These are phyloP conservation scores for Leptinotarsa haldemani DNA, from an alignment of 2,888 invertebrate species.

Conservation along the genomic window DNA sequence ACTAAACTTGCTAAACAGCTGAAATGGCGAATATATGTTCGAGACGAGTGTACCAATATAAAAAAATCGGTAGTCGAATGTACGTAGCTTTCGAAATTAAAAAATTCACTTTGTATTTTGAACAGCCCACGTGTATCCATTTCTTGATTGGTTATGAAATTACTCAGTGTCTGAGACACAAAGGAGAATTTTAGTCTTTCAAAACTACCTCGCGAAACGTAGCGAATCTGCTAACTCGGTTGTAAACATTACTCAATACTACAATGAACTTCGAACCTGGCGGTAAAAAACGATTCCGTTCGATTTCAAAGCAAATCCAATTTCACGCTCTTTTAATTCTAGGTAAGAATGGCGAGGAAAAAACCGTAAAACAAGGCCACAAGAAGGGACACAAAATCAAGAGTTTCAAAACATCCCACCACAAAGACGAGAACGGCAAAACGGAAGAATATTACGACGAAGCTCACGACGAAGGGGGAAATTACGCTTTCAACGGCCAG, in stretches of 20 bases:
- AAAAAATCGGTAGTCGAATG: too few relatives aligned
- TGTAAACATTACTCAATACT: conserved; percentile 15
- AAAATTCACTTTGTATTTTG: too few relatives aligned
- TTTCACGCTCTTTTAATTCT: conserved; percentile 26
- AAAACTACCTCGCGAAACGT: background rate
- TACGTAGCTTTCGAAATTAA: too few relatives aligned
- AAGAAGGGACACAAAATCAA: conserved; percentile 75
- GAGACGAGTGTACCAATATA: too few relatives aligned
- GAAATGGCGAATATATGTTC: too few relatives aligned
- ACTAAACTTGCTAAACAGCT: too few relatives aligned
- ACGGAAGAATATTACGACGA: conserved; percentile 75
- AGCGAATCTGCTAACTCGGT: background rate
- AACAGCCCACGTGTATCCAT: too few relatives aligned
- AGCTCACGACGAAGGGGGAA: conserved; percentile 73
- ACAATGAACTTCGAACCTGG: conserved; percentile 1
- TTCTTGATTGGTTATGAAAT: too few relatives aligned
- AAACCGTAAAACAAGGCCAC: conserved; percentile 71
- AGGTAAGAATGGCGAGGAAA: conserved; percentile 69
- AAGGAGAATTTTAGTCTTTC: background rate
- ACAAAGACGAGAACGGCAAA: conserved; percentile 75
- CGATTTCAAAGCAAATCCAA: conserved; percentile 18
- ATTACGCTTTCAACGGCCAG: conserved; percentile 70
- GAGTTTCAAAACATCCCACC: conserved; percentile 74
- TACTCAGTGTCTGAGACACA: background rate
- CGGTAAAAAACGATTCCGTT: conserved; percentile 2